Evolutionary conservation across 2,888 invertebrate genomes (phyloP), one percentile per base, ranked within the genome.

Genomic region (Oscheius myriophilus): DNA sequence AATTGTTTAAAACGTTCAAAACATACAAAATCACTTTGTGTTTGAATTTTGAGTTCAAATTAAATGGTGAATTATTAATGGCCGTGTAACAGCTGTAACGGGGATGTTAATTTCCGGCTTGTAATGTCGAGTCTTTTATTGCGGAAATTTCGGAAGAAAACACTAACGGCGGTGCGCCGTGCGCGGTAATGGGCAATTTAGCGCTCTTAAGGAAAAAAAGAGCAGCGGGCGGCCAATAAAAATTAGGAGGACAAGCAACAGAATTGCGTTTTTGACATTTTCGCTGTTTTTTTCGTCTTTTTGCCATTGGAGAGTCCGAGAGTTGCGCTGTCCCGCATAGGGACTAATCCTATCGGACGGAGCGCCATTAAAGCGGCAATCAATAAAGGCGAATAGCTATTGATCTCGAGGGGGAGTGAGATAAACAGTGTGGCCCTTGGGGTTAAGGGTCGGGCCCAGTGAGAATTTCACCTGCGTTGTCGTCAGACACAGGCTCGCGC

Each of bases 401-500:
- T 61, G 49, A 46, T 49, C 61, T n/a, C 21, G 43, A 43, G 42
- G 25, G 39, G 18, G 14, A 46, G 26, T 14, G 46, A 3, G 46
- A 46, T 49, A 61, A 61, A 49, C 49, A 61, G 39, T n/a, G 11
- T n/a, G 11, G 49, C 49, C 26, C 46, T 49, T 26, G 61, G 61
- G 61, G 49, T 61, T 33, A 33, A 33, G 33, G 33, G 33, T 33
- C 33, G 33, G n/a, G 49, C 49, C 49, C 46, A 61, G 39, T 21
- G 49, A 46, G 25, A 61, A 61, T 61, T 61, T 25, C 61, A 61
- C 61, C 61, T 61, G 61, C 61, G 49, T 61, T 26, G 46, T 61
- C 61, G 61, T 26, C 26, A 46, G 61, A 61, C 43, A 59, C 46
- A 59, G 61, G 61, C 61, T 61, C 61, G 61, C 61, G 61, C 61